Base-by-base conservation (phyloP, 1,140 invertebrate species). In the Aricia agestis region DNA sequence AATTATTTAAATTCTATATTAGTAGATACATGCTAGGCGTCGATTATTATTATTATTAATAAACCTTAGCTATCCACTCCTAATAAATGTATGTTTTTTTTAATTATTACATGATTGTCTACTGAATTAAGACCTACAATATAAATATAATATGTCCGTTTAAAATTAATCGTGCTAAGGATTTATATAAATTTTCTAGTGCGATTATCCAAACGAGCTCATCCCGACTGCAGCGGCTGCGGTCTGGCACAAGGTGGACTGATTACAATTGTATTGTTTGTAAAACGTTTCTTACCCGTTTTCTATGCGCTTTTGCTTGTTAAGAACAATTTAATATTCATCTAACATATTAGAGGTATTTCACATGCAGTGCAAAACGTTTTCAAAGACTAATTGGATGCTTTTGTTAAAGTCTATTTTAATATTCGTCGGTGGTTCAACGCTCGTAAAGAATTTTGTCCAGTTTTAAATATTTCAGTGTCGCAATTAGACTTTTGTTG, bases 241-340 rank as follows among this genome's bases (percentile, higher is more conserved):
- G 32, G 41, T 41, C 41, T 31, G 17, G 36, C 36, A 41, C 42
- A 52, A 36, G 42, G 6, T 19, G 42, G 66, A 67, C 66, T 67
- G 66, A 67, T 52, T 67, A 67, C 66, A 67, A 67, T 52, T 67
- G 66, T 52, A 41, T 45, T 41, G 66, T 45, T 67, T 67, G 36
- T 67, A 42, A 19, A 67, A 19, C 41, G 36, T 67, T 67, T 45
- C 42, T 19, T 67, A 67, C 17, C 42, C 66, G 6, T 32, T 66
- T 66, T 18, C 36, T 41, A 18, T 67, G 66, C 42, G 66, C 41
- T 45, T n/a, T 45, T 45, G 41, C 66, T 45, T 10, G 66, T 67
- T 67, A 42, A 67, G 42, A 67, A 45, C 66, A 67, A 67, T 67
- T 41, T 67, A 67, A 42, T 67, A 45, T 45, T 67, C 41, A 45